Evolutionary conservation across 1,140 invertebrate genomes (phyloP).

Genomic region (Mesaphorura yosii): DNA sequence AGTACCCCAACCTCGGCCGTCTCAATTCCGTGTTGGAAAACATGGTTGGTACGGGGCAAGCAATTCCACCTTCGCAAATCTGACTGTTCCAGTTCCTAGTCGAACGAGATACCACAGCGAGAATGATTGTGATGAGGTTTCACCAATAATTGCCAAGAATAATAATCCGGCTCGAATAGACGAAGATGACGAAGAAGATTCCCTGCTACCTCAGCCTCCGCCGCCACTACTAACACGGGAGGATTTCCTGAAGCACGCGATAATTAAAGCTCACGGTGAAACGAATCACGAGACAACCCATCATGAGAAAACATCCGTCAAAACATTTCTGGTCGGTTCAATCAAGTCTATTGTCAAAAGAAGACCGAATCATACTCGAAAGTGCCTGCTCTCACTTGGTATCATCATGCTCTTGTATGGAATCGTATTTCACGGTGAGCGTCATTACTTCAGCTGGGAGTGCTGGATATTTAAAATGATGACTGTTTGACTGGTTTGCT

Average conservation of each 20-base stretch:
- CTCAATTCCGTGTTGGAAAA: constrained; percentile 17
- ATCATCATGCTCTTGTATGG: constrained; percentile 28
- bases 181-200: constrained; percentile 5
- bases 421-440: constrained; percentile 25
- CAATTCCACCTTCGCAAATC: background rate
- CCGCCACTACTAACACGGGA: background rate
- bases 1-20: constrained; percentile 23
- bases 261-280: too few relatives aligned
- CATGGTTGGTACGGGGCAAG: constrained; percentile 27
- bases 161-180: background rate
- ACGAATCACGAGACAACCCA: background rate
- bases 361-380: constrained; percentile 26
- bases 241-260: too few relatives aligned
- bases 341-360: constrained; percentile 21
- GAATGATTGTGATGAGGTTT: constrained; percentile 10
- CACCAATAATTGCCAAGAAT: background rate
- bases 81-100: background rate
- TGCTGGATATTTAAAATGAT: too few relatives aligned
- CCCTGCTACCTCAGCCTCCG: background rate
- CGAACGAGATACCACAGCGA: constrained; percentile 26
- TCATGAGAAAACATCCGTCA: constrained; percentile 2
- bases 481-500: too few relatives aligned
- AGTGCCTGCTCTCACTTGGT: constrained; percentile 25
- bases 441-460: background rate
- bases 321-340: constrained; percentile 26